Conservation (phyloP, 1,140 invertebrate species). For the Arion vulgaris region DNA sequence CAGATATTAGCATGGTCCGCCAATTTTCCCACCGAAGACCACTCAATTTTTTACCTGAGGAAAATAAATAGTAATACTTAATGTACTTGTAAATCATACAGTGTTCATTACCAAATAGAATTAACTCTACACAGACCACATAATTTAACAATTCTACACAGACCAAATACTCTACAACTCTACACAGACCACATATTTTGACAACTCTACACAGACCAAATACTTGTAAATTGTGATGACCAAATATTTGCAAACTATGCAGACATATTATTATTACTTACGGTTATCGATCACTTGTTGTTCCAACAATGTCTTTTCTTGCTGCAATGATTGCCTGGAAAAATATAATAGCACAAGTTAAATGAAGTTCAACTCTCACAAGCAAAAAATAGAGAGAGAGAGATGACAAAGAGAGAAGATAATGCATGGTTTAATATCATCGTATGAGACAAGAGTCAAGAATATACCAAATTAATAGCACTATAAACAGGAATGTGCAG, state of each 20-base stretch:
- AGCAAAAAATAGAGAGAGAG: background rate
- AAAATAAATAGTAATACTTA: background rate
- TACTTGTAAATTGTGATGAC: too few relatives aligned
- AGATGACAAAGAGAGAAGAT: too few relatives aligned
- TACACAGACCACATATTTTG: background rate
- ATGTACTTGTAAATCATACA: too few relatives aligned
- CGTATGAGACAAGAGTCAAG: background rate
- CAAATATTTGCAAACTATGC: too few relatives aligned
- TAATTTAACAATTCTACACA: too few relatives aligned
- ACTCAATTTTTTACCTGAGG: constrained; percentile 3
- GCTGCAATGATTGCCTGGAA: background rate
- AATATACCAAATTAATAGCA: background rate
- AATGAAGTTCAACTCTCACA: background rate
- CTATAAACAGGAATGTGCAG: background rate
- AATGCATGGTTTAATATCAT: background rate
- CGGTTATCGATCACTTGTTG: background rate
- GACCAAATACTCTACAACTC: background rate
- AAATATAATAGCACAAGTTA: background rate
- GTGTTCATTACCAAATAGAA: background rate
- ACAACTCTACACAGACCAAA: too few relatives aligned
- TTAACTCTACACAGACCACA: background rate
- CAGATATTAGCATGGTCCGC: constrained; percentile 13
- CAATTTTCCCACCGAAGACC: constrained; percentile 21
- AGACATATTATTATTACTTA: background rate
- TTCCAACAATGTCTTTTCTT: background rate